Base-by-base conservation (phyloP, 2,113 vertebrate genomes). In the Rallus limicola region DNA sequence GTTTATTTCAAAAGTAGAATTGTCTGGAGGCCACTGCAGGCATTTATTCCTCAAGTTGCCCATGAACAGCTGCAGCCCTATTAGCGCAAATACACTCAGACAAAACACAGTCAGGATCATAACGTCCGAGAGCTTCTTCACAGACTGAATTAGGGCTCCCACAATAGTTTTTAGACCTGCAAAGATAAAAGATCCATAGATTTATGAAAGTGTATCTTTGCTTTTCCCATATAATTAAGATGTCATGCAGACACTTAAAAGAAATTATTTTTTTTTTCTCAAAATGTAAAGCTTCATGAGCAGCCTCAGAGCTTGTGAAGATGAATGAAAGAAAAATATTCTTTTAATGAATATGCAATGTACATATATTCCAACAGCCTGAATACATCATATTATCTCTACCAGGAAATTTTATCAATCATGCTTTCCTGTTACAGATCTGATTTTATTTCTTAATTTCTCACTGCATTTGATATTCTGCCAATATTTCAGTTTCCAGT, bases 31-130 rank as follows among this genome's bases (percentile, higher is more conserved):
- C 86, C 98, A 95, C 28, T 93, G 81, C 71, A 99, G 97, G 53
- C 99, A 99, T 93, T 99, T 99, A 96, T 99, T 99, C 74, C 99
- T 98, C 96, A 99, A 97, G 98, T 99, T 99, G 52, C 99, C 99
- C 99, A 99, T 99, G 98, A 99, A 99, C 75, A 99, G 99, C 98
- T 99, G 99, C 87, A 99, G 98, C 71, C 99, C 99, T 79, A 99
- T 99, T 62, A 99, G 98, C 17, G 99, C 99, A 96, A 99, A 99
- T 82, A 99, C 99, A 64, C 99, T 99, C 90, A 99, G 98, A 95
- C 99, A 99, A 98, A 99, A 99, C 67, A 99, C 99, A 4, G 99
- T 99, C 95, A 99, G 98, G 97, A 99, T 99, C 99, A 99, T 99
- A 31, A 99, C 99, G 3, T 99, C 99, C 0, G 99, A 99, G 9